These are phyloP conservation scores for Microcebus ravelobensis DNA, from an alignment of 2,113 vertebrate species.

Conservation along the genomic window DNA sequence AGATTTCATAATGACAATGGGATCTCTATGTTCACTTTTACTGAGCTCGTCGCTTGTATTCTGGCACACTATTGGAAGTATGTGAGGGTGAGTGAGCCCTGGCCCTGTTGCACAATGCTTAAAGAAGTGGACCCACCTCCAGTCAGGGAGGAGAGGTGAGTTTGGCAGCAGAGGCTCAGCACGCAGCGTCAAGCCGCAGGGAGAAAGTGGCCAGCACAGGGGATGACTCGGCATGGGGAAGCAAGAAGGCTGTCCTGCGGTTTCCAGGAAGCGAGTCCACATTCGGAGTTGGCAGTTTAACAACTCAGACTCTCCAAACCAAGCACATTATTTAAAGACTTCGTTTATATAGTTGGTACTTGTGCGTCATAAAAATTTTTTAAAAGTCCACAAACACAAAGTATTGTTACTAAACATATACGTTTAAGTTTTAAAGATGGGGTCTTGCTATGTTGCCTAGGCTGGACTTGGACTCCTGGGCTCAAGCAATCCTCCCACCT, in stretches of 20 bases:
- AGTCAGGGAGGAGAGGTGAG: accelerated
- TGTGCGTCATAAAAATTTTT: neutral
- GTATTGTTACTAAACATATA: neutral
- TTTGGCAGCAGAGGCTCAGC: no score
- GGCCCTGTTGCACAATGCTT: neutral
- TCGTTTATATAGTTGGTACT: neutral
- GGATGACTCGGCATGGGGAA: neutral
- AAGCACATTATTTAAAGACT: neutral
- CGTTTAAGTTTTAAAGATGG: no score
- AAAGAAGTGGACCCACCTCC: neutral
- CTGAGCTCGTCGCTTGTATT: neutral
- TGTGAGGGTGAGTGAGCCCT: neutral
- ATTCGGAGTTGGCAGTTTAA: neutral
- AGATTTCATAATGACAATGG: neutral
- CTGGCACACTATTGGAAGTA: neutral
- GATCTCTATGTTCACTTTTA: neutral
- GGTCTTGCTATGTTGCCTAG: neutral
- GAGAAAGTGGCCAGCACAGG: neutral
- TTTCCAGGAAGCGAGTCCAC: neutral
- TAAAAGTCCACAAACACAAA: neutral
- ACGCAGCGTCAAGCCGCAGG: no score
- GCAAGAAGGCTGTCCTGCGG: neutral
- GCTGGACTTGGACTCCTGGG: neutral
- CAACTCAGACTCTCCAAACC: neutral
- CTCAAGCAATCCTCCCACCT: neutral